Evolutionary conservation across 1,140 invertebrate genomes (phyloP).

Genomic region (Nebria ingens): DNA sequence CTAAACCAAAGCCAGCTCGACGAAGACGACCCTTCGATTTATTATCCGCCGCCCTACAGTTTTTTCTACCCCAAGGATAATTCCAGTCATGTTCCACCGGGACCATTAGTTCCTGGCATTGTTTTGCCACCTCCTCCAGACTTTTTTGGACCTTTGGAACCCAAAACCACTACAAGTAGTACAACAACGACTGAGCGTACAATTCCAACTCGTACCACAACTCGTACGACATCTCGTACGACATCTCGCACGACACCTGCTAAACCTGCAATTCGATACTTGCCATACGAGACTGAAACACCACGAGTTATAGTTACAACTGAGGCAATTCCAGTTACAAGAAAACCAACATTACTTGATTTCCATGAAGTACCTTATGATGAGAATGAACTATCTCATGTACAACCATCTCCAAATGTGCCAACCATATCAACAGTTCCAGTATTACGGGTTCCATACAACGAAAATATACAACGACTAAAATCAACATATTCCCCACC

Average conservation of each 20-base stretch:
- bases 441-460: not conserved
- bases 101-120: slow-evolving; percentile 77
- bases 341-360: not conserved
- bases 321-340: not conserved
- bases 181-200: slow-evolving; percentile 6
- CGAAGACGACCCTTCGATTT: slow-evolving; percentile 80
- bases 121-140: slow-evolving; percentile 76
- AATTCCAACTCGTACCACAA: slow-evolving; percentile 16
- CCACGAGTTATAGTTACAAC: not conserved
- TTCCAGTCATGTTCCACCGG: slow-evolving; percentile 63
- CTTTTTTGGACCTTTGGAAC: slow-evolving; percentile 61
- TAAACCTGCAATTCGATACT: not conserved
- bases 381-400: not conserved
- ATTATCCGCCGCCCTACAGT: slow-evolving; percentile 81
- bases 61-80: slow-evolving; percentile 74
- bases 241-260: too few species aligned
- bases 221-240: slow-evolving; percentile 16
- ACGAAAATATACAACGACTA: not conserved
- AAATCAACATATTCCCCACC: not conserved
- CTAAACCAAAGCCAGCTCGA: slow-evolving; percentile 65
- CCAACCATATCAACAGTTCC: not conserved
- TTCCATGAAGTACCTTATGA: not conserved
- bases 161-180: not conserved
- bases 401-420: not conserved
- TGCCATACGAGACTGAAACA: slow-evolving; percentile 9